A percentile compares a stretch with the other conserved stretches of the same genome.
Conservation (phyloP, 2,113 vertebrate genomes). For the Platanista minor region DNA sequence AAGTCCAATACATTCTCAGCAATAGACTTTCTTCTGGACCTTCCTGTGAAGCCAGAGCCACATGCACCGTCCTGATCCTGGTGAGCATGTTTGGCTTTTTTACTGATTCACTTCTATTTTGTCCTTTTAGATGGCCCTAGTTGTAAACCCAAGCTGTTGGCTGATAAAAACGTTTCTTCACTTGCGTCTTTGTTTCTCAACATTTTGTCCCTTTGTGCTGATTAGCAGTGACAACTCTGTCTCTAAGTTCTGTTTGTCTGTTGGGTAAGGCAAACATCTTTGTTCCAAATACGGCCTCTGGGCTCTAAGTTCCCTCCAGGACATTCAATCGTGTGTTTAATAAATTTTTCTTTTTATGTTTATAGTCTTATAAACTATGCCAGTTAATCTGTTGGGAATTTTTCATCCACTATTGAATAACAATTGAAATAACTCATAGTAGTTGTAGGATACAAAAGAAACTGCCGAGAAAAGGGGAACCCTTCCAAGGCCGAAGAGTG, state of each 20-base stretch:
- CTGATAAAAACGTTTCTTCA: neutral
- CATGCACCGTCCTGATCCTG: neutral
- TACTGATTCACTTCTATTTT: neutral
- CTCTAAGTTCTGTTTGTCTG: neutral
- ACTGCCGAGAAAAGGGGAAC: neutral
- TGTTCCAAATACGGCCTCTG: neutral
- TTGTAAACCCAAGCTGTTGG: neutral
- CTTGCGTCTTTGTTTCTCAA: neutral
- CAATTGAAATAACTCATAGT: neutral
- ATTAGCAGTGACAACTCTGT: neutral
- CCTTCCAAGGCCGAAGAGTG: neutral
- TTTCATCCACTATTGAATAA: neutral
- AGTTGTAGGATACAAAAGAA: neutral
- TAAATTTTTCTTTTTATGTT: neutral
- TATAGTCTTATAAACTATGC: neutral
- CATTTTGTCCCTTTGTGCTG: neutral
- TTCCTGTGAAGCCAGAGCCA: neutral
- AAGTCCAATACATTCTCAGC: neutral
- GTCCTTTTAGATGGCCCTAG: neutral
- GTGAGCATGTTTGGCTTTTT: neutral
- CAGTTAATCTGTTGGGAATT: neutral
- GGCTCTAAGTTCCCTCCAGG: neutral
- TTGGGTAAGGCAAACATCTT: neutral
- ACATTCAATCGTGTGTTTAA: neutral
- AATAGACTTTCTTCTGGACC: no score